Evolutionary conservation across 2,113 vertebrate genomes (phyloP).

Genomic region (Osmerus eperlanus): DNA sequence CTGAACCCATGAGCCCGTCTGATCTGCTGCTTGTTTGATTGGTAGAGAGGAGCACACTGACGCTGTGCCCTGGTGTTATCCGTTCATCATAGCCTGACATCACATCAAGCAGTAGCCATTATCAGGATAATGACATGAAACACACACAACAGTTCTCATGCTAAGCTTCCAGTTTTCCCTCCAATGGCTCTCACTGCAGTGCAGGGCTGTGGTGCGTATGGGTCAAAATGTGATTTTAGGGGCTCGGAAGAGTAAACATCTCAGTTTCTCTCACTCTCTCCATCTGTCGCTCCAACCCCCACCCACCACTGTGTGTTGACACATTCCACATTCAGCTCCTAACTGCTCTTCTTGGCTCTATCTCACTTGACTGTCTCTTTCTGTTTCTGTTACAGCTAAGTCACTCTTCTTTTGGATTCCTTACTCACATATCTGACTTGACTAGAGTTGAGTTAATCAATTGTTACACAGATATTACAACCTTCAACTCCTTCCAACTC

Average conservation of each 20-base stretch:
- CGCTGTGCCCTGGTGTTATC: background rate
- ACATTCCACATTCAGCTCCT: conserved; percentile 58
- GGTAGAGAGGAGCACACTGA: background rate
- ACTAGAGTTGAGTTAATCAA: background rate
- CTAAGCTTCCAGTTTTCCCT: background rate
- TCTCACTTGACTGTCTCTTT: conserved; percentile 14
- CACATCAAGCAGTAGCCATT: background rate
- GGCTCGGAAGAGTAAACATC: background rate
- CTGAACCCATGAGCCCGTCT: too few species aligned
- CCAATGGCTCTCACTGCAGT: background rate
- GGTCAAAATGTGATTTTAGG: background rate
- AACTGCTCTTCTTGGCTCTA: conserved; percentile 48
- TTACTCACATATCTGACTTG: conserved; percentile 10
- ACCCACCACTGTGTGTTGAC: conserved; percentile 24
- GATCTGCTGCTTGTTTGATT: background rate
- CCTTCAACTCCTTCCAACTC: conserved; percentile 15
- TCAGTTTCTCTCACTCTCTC: conserved; percentile 15
- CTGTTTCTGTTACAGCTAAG: background rate
- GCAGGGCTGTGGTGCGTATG: background rate
- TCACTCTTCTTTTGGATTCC: conserved; percentile 23
- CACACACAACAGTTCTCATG: background rate
- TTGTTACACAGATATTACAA: conserved; percentile 29
- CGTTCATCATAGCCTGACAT: background rate
- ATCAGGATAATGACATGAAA: background rate
- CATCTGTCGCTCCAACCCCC: conserved; percentile 24